These are phyloP conservation scores for Siniperca scherzeri DNA, from an alignment of 2,797 vertebrate species.

Conservation along the genomic window DNA sequence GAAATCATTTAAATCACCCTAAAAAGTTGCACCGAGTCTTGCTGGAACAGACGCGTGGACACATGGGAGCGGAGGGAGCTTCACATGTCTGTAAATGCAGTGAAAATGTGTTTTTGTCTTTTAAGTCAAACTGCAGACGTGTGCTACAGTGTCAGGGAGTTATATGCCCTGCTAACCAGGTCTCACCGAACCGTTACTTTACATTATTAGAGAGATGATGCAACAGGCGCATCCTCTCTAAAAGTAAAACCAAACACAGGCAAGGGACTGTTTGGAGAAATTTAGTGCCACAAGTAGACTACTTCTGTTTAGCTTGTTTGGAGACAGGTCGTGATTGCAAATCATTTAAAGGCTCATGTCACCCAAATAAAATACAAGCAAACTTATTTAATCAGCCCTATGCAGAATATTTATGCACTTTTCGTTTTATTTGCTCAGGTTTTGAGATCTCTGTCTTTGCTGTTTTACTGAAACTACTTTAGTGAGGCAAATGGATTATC, in stretches of 20 bases:
- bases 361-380: neutral
- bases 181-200: neutral
- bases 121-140: neutral
- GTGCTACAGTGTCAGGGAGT: too few species aligned
- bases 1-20: neutral
- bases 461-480: too few species aligned
- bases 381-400: neutral
- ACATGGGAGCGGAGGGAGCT: neutral
- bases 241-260: neutral
- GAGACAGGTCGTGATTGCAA: too few species aligned
- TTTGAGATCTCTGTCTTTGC: neutral
- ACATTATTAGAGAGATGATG: constrained; percentile 2
- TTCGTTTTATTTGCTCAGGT: too few species aligned
- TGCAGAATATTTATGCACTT: too few species aligned
- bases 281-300: neutral
- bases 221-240: constrained; percentile 34
- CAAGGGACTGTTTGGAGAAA: neutral
- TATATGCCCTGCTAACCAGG: neutral
- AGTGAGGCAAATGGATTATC: neutral
- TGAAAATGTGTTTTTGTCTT: neutral
- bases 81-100: too few species aligned
- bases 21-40: neutral
- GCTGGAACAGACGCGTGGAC: neutral
- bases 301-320: neutral
- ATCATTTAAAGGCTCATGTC: neutral